Percentiles rank a stretch among this genome's conserved stretches.
Conservation (phyloP, 2,797 vertebrate species). For the Megalops cyprinoides region DNA sequence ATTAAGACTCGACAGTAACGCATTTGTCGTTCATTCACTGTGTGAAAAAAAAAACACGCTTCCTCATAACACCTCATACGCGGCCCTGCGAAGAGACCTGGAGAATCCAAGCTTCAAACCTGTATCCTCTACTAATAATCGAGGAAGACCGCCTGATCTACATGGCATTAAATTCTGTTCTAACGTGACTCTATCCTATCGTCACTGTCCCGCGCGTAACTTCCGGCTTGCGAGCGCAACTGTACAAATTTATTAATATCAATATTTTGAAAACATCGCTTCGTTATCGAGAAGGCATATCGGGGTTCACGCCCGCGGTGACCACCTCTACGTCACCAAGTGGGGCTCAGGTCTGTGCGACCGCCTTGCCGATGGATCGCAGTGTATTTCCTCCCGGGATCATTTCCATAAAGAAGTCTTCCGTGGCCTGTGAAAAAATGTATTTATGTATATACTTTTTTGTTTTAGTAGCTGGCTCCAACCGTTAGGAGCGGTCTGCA, state of each 20-base stretch:
- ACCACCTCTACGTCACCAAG: neutral
- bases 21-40: too few relatives aligned
- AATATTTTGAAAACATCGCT: neutral
- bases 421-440: conserved; percentile 63
- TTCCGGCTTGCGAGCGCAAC: too few relatives aligned
- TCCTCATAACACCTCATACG: too few relatives aligned
- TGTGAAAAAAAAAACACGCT: too few relatives aligned
- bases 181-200: too few relatives aligned
- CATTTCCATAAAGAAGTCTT: conserved; percentile 42
- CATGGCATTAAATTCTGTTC: too few relatives aligned
- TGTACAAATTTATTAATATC: neutral
- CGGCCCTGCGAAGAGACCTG: too few relatives aligned
- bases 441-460: conserved; percentile 51
- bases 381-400: conserved; percentile 39
- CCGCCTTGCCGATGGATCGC: conserved; percentile 30
- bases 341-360: conserved; percentile 35
- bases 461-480: conserved; percentile 48
- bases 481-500: conserved; percentile 46
- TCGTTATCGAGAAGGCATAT: neutral
- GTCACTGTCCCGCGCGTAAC: too few relatives aligned
- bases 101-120: too few relatives aligned
- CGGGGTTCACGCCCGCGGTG: neutral
- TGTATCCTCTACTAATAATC: too few relatives aligned
- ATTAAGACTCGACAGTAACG: too few relatives aligned
- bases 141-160: too few relatives aligned